Evolutionary conservation across 2,113 vertebrate genomes (phyloP), one percentile per base, ranked within the genome.

Genomic region (Cyanoliseus patagonus): DNA sequence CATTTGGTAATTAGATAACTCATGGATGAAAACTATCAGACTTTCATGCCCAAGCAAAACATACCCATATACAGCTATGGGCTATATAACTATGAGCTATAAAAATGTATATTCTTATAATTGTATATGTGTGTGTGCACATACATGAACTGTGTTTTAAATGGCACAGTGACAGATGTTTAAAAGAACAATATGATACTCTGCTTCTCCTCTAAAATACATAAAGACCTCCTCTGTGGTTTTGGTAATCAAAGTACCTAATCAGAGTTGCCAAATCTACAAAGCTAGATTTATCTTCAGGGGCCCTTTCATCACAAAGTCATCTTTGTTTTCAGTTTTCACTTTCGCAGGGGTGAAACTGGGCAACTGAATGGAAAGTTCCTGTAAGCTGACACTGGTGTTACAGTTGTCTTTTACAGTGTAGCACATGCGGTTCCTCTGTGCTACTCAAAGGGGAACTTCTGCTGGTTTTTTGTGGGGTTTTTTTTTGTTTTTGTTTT

Each of bases 311-410:
- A 22, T 69, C 19, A 80, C 72, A 92, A 90, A 37, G 49, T 31
- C 63, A 53, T 17, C 33, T 86, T 92, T 80, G n/a, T 86, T 93
- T 91, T 86, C 22, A 73, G n/a, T 88, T 93, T 91, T 86, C 22
- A n/a, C 17, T 44, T 55, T 51, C 3, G 2, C 7, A 1, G 1
- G 5, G 6, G 10, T 30, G 55, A 39, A 9, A 12, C 11, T 6
- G 5, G 18, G 10, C 3, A 57, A 13, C 14, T 25, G 39, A 64
- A 13, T n/a, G 55, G 35, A 27, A 79, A 33, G 31, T 39, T 75
- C 10, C 25, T 61, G 4, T 39, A 57, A 68, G 18, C 28, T 76
- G 47, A 18, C 12, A 6, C 4, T 35, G 33, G 6, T 63, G 6
- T 42, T 42, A 13, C 23, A 63, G 33, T 20, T 46, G 30, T 17